These are phyloP conservation scores for Matsumurasca onukii DNA, from an alignment of 1,140 invertebrate species.

Conservation along the genomic window DNA sequence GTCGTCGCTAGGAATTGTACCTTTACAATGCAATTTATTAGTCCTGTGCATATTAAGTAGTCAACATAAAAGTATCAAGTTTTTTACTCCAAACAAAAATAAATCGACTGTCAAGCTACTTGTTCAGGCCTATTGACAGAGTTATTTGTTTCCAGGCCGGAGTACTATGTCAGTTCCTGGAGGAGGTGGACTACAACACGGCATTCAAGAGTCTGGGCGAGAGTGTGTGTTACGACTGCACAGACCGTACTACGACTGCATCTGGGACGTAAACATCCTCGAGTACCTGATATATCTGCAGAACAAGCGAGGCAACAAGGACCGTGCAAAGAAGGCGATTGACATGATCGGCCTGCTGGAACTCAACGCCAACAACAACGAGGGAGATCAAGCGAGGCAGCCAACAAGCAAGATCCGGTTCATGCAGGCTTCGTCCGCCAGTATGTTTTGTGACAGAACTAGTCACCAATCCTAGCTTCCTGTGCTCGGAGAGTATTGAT, in stretches of 20 bases:
- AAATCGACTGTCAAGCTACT: too few relatives aligned
- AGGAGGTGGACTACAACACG: slow-evolving; percentile 87
- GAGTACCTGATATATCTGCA: slow-evolving; percentile 90
- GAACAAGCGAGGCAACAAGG: slow-evolving; percentile 83
- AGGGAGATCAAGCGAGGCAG: slow-evolving; percentile 91
- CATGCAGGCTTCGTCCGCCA: slow-evolving; percentile 86
- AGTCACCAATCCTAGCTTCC: too few relatives aligned
- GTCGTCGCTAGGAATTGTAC: too few relatives aligned
- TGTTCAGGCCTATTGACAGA: too few relatives aligned
- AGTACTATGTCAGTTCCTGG: slow-evolving; percentile 91
- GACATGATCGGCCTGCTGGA: slow-evolving; percentile 88
- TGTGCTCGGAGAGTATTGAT: too few relatives aligned
- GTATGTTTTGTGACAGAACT: slow-evolving; percentile 59
- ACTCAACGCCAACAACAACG: slow-evolving; percentile 94
- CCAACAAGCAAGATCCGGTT: slow-evolving; percentile 87
- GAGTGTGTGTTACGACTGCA: slow-evolving; percentile 75
- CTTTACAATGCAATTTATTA: too few relatives aligned
- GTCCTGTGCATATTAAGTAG: too few relatives aligned
- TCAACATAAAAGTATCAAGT: too few relatives aligned
- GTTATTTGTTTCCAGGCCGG: slow-evolving; percentile 67
- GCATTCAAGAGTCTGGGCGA: slow-evolving; percentile 86
- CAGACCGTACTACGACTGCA: slow-evolving; percentile 92
- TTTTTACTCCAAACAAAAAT: too few relatives aligned
- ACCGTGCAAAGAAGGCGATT: slow-evolving; percentile 75
- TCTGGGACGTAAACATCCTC: slow-evolving; percentile 93